These are phyloP conservation scores for Drosophila mettleri DNA, from an alignment of 2,888 invertebrate species.

Conservation along the genomic window DNA sequence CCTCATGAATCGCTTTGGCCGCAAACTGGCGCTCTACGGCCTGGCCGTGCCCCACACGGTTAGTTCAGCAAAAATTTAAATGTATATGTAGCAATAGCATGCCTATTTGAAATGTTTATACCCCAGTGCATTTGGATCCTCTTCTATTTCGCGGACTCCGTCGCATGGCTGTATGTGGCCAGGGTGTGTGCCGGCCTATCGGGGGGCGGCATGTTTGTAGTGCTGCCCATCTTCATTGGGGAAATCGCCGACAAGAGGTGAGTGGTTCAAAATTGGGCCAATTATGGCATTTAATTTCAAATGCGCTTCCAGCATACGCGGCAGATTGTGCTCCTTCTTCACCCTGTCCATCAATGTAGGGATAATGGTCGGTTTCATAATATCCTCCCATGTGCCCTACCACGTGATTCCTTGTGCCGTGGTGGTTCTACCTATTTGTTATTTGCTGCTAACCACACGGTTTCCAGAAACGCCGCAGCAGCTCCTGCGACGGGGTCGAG, in stretches of 20 bases:
- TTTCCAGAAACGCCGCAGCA: slow-evolving; percentile 77
- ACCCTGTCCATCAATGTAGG: slow-evolving; percentile 66
- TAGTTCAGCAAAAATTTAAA: slow-evolving; percentile 37
- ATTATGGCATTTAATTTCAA: neutral
- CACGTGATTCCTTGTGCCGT: slow-evolving; percentile 65
- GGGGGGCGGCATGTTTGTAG: slow-evolving; percentile 82
- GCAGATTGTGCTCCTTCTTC: slow-evolving; percentile 77
- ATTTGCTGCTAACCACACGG: slow-evolving; percentile 47
- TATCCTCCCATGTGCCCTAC: slow-evolving; percentile 69
- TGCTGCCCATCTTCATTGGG: slow-evolving; percentile 82
- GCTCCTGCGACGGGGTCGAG: slow-evolving; percentile 56
- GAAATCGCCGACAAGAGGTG: slow-evolving; percentile 84
- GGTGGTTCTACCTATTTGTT: slow-evolving; percentile 63
- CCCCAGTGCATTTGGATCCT: slow-evolving; percentile 80
- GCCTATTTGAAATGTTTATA: neutral
- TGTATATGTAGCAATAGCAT: neutral
- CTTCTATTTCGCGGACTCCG: slow-evolving; percentile 75
- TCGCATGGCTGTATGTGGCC: slow-evolving; percentile 81
- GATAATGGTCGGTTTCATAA: slow-evolving; percentile 64
- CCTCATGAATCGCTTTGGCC: slow-evolving; percentile 78
- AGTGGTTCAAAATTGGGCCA: slow-evolving; percentile 36
- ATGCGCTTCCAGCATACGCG: slow-evolving; percentile 71
- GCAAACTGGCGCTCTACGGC: slow-evolving; percentile 76
- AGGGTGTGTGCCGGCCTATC: slow-evolving; percentile 79
- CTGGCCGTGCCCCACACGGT: slow-evolving; percentile 82